phyloP scores from a whole-genome alignment of 2,797 vertebrate species.

The Bradypus variegatus region DNA sequence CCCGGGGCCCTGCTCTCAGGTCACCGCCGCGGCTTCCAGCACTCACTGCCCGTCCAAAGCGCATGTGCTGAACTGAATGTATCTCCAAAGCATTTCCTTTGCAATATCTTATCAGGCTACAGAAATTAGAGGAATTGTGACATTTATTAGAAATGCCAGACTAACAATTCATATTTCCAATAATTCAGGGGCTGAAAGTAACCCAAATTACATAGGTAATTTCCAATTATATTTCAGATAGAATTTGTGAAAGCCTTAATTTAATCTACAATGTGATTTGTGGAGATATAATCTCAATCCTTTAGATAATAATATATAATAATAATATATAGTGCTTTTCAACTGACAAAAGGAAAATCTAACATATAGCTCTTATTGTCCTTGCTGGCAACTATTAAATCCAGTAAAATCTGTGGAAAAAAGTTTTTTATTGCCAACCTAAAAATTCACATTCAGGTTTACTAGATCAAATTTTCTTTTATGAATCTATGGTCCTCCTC shows the following conservation, averaged over 20 bases:
- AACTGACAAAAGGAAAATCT: background rate
- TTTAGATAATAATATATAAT: background rate
- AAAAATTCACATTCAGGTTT: background rate
- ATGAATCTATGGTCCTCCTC: background rate
- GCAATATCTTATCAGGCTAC: background rate
- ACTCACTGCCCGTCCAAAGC: background rate
- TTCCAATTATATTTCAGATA: background rate
- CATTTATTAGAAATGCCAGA: background rate
- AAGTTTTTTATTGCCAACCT: background rate
- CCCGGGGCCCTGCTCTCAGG: too few relatives aligned
- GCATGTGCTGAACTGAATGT: background rate
- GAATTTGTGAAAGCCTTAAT: constrained; percentile 11
- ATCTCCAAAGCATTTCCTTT: background rate
- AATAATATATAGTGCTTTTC: background rate
- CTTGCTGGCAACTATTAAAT: background rate
- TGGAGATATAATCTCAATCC: background rate
- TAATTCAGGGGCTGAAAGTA: constrained; percentile 23
- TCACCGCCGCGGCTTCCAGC: background rate
- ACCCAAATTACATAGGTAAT: background rate
- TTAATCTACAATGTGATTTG: background rate
- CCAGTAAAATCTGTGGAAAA: background rate
- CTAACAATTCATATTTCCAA: background rate
- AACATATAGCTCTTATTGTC: background rate
- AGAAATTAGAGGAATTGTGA: background rate
- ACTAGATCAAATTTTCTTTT: background rate